Evolutionary conservation across 2,113 vertebrate genomes (phyloP).

Genomic region (Redunca redunca): DNA sequence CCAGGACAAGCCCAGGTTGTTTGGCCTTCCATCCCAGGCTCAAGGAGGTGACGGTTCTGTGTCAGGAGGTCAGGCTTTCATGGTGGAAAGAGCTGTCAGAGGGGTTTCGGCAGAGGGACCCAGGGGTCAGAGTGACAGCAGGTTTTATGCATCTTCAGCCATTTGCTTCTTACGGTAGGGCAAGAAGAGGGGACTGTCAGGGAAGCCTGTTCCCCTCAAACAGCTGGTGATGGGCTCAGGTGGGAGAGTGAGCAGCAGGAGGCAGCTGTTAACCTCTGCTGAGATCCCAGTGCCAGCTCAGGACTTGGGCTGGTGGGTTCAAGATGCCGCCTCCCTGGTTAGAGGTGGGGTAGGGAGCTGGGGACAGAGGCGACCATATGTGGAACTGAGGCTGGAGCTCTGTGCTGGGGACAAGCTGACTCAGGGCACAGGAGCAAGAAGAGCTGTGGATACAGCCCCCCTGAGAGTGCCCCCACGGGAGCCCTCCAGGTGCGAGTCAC

Average conservation of each 20-base stretch:
- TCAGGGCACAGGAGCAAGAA: neutral
- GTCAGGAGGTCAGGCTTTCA: neutral
- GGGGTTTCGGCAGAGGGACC: neutral
- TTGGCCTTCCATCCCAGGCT: neutral
- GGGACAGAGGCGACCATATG: neutral
- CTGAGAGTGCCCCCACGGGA: neutral
- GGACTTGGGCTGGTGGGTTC: neutral
- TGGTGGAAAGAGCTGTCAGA: neutral
- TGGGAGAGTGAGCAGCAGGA: neutral
- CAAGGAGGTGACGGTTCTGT: neutral
- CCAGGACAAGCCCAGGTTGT: neutral
- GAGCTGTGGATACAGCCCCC: neutral
- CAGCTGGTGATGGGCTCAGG: neutral
- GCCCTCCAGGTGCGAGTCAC: neutral
- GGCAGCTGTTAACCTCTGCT: neutral
- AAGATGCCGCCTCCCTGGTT: neutral
- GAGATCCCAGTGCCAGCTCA: neutral
- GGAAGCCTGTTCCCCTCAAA: neutral
- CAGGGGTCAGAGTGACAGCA: neutral
- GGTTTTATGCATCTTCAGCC: neutral
- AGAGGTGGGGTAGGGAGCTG: neutral
- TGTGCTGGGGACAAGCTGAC: conserved; percentile 11
- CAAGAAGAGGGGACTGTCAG: neutral
- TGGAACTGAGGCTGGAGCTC: neutral
- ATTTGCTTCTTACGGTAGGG: neutral